Evolutionary conservation across 2,888 invertebrate species (phyloP), one percentile per base, ranked within the genome.

Genomic region (Ennomos fuscantarius): DNA sequence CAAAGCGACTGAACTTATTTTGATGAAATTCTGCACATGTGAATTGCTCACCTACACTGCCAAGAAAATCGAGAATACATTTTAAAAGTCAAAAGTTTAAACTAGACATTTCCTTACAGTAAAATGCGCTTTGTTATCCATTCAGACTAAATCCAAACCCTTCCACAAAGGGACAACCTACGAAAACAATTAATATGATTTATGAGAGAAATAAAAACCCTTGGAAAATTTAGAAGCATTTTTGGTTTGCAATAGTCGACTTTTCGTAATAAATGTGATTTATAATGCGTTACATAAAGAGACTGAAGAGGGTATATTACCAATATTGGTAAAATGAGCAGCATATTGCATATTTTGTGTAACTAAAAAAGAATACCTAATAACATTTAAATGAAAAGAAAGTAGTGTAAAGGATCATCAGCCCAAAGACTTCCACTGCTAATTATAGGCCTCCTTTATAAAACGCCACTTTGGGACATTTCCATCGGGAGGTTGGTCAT

Each of bases 101-200:
- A 10, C 6, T 32, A 42, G n/a, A 51, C 50, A 56, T 51, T 45
- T 40, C 35, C 40, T 45, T 15, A 46, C 46, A 46, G 50, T 51
- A 36, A 56, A 42, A 32, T 13, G 35, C 24, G 24, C 24, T 49
- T 45, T 39, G 69, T 68, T 67, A 66, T 58, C 67, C 62, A 65
- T 65, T 67, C 62, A 63, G 45, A 56, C 52, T 47, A 44, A 60
- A 45, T 55, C 71, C 69, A 72, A 84, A 82, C 83, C 84, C 82
- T 84, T 84, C 74, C 66, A 60, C 63, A 66, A 68, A 69, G 70
- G 76, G 72, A 69, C 71, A 62, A 56, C 69, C 73, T 75, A 76
- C 79, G 77, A 85, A 85, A 85, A 86, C 86, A 88, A 89, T 89
- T 88, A 89, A 82, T 79, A 82, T 86, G 88, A 89, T 89, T 89